phyloP scores from a whole-genome alignment of 92 coral and sea anemone species.

The Palythoa grandiflora region DNA sequence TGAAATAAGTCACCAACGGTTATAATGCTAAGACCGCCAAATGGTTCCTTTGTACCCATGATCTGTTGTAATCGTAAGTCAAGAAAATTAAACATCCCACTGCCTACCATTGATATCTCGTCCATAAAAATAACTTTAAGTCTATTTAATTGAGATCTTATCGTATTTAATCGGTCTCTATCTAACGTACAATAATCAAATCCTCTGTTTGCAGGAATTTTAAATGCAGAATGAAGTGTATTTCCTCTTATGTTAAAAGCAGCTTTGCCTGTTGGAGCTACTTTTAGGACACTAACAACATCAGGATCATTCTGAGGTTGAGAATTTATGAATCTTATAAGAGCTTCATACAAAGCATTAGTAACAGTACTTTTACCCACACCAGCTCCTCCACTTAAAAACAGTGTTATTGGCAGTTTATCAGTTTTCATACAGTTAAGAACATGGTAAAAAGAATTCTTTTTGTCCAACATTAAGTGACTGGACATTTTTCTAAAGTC shows the following conservation, averaged over 20 bases:
- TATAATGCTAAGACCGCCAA: no score
- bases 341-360: no score
- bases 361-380: no score
- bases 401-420: no score
- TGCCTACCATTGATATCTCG: constrained; percentile 61
- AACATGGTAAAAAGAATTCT: not conserved
- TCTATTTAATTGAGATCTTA: not conserved
- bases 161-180: constrained; percentile 52
- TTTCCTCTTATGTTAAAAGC: not conserved
- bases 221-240: no score
- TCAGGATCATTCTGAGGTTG: no score
- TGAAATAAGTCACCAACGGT: no score
- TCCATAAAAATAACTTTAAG: constrained; percentile 3
- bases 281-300: no score
- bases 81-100: constrained; percentile 49
- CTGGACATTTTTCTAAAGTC: constrained; percentile 33
- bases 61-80: constrained; percentile 18
- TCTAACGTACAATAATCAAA: constrained; percentile 57
- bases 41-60: no score
- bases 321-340: no score
- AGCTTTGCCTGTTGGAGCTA: not conserved
- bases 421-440: no score
- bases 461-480: constrained; percentile 38
- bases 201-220: not conserved
- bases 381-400: no score